A percentile compares a stretch with the other conserved stretches of the same genome.
Conservation (phyloP, 2,888 invertebrate genomes). For the Linnaemya vulpina region DNA sequence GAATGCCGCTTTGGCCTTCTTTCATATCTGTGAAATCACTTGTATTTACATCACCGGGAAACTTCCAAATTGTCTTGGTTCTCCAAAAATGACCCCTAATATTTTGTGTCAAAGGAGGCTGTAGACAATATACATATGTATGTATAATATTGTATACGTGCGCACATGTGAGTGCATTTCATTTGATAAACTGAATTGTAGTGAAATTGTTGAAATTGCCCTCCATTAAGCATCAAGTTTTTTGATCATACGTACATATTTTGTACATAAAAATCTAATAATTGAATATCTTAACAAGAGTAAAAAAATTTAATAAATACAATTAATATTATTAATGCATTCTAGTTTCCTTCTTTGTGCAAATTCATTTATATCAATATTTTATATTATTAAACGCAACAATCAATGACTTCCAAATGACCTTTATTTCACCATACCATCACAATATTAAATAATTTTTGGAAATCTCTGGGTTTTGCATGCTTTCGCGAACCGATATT, state of each 20-base stretch:
- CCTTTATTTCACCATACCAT: slow-evolving; percentile 38
- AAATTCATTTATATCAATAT: slow-evolving; percentile 25
- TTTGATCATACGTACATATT: background rate
- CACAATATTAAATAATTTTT: slow-evolving; percentile 7
- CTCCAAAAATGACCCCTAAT: no score
- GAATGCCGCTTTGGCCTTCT: no score
- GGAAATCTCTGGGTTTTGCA: slow-evolving; percentile 25
- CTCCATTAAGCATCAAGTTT: background rate
- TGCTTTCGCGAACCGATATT: background rate
- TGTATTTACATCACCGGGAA: no score
- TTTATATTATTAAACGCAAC: slow-evolving; percentile 20
- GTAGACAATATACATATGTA: no score
- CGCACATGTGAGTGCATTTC: no score
- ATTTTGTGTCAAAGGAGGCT: no score
- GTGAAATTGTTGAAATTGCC: no score
- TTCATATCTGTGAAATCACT: no score
- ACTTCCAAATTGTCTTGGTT: no score
- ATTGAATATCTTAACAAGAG: background rate
- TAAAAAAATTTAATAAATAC: background rate
- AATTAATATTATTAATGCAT: slow-evolving; percentile 10
- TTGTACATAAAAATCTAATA: background rate
- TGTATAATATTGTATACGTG: no score
- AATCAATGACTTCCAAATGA: slow-evolving; percentile 64
- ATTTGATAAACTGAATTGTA: no score
- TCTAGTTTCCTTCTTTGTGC: slow-evolving; percentile 1